Percentiles rank a stretch among this genome's conserved stretches.
phyloP scores from a whole-genome alignment of 2,113 vertebrate species.

The Ctenodactylus gundi region DNA sequence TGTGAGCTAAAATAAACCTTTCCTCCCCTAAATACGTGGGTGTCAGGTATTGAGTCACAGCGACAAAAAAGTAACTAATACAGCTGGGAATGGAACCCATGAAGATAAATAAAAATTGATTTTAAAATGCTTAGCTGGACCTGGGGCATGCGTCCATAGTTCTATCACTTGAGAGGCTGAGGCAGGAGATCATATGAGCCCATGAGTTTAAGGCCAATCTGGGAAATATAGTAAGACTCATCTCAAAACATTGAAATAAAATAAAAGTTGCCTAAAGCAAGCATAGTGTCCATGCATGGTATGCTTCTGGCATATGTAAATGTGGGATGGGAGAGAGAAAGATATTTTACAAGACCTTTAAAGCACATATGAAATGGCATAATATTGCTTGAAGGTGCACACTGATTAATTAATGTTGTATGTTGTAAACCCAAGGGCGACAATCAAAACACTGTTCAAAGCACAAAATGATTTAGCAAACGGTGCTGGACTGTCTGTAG shows the following conservation, averaged over 20 bases:
- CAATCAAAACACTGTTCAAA: background rate
- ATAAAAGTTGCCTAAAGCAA: background rate
- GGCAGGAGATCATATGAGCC: background rate
- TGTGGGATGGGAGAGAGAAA: background rate
- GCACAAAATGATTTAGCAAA: background rate
- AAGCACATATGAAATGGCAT: background rate
- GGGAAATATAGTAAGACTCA: too few species aligned
- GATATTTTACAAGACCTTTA: background rate
- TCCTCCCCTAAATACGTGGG: too few species aligned
- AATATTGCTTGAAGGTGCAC: background rate
- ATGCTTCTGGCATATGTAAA: background rate
- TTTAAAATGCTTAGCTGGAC: background rate
- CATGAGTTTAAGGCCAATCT: background rate
- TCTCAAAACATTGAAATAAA: background rate
- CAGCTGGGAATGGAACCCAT: background rate
- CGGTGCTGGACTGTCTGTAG: background rate
- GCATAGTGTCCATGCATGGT: background rate
- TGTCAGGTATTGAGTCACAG: too few species aligned
- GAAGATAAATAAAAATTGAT: conserved; percentile 3
- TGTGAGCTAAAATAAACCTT: too few species aligned
- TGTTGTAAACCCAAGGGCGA: background rate
- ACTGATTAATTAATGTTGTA: background rate
- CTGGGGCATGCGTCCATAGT: accelerated
- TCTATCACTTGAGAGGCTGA: too few species aligned
- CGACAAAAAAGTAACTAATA: too few species aligned